Conservation (phyloP, 1,140 invertebrate species). For the Pemphigus obesinymphae region DNA sequence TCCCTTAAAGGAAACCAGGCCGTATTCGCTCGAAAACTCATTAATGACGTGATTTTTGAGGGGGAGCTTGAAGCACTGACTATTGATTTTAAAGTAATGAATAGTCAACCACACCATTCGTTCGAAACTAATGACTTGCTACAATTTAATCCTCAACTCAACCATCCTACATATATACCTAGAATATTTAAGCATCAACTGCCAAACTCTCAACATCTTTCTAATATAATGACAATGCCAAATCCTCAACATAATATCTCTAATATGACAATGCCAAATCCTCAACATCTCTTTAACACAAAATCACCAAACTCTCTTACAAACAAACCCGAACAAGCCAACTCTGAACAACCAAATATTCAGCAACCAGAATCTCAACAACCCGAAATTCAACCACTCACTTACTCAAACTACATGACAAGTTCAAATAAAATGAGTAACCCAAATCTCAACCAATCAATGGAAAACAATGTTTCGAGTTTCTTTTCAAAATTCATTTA, state of each 20-base stretch:
- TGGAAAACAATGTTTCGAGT: not conserved
- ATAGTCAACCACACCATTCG: not conserved
- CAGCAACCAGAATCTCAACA: not conserved
- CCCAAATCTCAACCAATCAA: not conserved
- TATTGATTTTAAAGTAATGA: slow-evolving; percentile 44
- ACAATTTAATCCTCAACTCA: not conserved
- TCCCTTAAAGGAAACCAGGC: slow-evolving; percentile 42
- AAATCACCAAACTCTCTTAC: not conserved
- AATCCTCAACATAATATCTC: no score
- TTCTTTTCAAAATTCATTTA: not conserved
- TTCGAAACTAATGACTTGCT: not conserved
- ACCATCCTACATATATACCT: not conserved
- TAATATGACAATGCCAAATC: not conserved
- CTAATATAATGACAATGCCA: no score
- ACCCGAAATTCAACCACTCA: not conserved
- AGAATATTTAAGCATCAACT: not conserved
- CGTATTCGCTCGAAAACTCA: slow-evolving; percentile 43
- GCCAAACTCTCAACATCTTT: not conserved
- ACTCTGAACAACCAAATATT: not conserved
- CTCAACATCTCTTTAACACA: not conserved
- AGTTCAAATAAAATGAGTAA: not conserved
- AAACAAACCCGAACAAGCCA: not conserved
- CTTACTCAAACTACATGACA: not conserved
- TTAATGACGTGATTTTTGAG: slow-evolving; percentile 38
- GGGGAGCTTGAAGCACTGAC: slow-evolving; percentile 42